A percentile compares a stretch with the other conserved stretches of the same genome.
Conservation (phyloP, 2,113 vertebrate species). For the Rhadina sibilatrix region DNA sequence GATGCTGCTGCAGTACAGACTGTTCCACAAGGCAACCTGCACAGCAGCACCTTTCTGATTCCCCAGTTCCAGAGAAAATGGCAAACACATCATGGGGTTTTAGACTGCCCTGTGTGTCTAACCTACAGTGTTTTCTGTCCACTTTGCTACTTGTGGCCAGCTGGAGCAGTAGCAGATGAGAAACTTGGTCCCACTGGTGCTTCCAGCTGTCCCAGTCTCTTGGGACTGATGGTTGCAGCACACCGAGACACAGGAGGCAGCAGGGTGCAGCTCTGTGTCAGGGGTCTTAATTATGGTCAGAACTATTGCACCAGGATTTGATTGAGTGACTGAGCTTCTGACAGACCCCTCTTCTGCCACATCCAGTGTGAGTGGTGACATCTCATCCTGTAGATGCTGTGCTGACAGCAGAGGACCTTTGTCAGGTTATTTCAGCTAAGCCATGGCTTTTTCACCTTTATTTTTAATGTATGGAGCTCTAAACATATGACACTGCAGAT, state of each 20-base stretch:
- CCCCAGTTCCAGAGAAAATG: not conserved
- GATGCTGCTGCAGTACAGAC: not conserved
- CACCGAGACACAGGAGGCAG: not conserved
- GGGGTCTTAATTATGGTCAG: not conserved
- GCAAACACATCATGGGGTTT: rapidly evolving
- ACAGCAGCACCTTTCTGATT: not conserved
- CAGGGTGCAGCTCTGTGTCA: not conserved
- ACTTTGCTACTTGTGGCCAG: not conserved
- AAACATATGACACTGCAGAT: not conserved
- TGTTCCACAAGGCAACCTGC: not conserved
- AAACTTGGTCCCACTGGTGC: not conserved
- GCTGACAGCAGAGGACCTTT: not conserved
- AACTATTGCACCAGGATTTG: not conserved
- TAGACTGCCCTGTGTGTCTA: not conserved
- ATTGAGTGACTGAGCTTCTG: not conserved
- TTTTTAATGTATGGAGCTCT: not conserved
- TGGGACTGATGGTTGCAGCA: not conserved
- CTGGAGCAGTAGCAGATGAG: not conserved
- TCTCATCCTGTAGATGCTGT: not conserved
- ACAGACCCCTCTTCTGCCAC: not conserved
- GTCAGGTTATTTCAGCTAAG: not conserved
- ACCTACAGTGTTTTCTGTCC: not conserved
- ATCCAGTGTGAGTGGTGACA: rapidly evolving
- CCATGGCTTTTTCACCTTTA: not conserved
- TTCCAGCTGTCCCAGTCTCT: not conserved